A percentile compares a stretch with the other conserved stretches of the same genome.
Evolutionary conservation across 2,888 invertebrate genomes (phyloP).

Genomic region (Macaria notata): DNA sequence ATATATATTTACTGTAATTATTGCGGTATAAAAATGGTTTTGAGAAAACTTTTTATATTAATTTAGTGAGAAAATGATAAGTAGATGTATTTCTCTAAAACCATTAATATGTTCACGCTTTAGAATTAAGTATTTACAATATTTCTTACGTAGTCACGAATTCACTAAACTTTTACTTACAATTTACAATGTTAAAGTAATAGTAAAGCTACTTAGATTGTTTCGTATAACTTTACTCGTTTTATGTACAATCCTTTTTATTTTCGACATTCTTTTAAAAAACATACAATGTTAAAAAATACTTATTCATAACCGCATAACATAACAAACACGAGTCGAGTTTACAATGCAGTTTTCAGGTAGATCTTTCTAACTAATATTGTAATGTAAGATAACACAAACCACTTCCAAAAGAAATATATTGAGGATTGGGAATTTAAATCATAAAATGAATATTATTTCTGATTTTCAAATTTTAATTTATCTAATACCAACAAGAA

Average conservation of each 20-base stretch:
- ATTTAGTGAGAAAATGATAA: conserved; percentile 4
- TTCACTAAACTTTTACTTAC: conserved; percentile 60
- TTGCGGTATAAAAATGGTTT: conserved; percentile 31
- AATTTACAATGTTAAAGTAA: conserved; percentile 64
- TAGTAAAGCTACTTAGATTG: conserved; percentile 69
- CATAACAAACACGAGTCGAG: too few relatives aligned
- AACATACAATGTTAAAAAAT: too few relatives aligned
- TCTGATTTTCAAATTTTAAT: too few relatives aligned
- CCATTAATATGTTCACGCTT: conserved; percentile 13
- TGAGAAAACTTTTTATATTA: background rate
- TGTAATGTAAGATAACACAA: too few relatives aligned
- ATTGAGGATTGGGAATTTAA: too few relatives aligned
- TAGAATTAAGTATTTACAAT: conserved; percentile 60
- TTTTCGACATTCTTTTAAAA: background rate
- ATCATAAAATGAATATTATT: too few relatives aligned
- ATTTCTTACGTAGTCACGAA: conserved; percentile 42
- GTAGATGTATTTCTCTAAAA: conserved; percentile 6
- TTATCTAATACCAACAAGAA: conserved; percentile 9
- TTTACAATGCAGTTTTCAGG: too few relatives aligned
- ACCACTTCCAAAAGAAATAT: too few relatives aligned
- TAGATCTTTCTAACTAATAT: too few relatives aligned
- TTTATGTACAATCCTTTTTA: conserved; percentile 48
- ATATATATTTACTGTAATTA: conserved; percentile 22
- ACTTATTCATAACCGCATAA: too few relatives aligned
- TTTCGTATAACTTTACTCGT: conserved; percentile 74